Base-by-base conservation (phyloP, 2,888 invertebrate species). In the Falcaria lacertinaria region DNA sequence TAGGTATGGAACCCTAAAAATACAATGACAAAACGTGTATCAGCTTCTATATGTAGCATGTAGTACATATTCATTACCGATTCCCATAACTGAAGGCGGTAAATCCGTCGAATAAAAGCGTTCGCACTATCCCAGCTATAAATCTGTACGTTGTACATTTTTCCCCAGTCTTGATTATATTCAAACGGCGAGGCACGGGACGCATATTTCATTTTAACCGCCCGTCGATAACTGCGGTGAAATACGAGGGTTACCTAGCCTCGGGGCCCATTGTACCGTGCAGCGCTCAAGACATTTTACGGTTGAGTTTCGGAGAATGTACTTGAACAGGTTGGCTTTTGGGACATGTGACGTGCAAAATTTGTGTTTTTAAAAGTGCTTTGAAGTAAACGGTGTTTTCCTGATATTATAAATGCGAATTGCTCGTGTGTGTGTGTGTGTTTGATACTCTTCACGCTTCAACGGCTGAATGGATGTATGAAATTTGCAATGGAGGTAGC, bases 131-230 rank as follows among this genome's bases (percentile, higher is more conserved):
- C 39, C 39, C 22, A n/a, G 53, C 52, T 57, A 56, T 61, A 64
- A 58, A 62, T 61, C 57, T 53, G 36, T 37, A 25, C 45, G 46
- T 44, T 43, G 43, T 43, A 51, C 37, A 65, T 63, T 64, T 65
- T 67, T 64, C 60, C 54, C 54, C 35, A 44, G 28, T 25, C 50
- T 53, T 58, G 57, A 60, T 62, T 63, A 66, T 37, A 75, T 76
- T 74, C 74, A 74, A 68, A 73, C 66, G 69, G 60, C 61, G 70
- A 65, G 66, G 64, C 22, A 64, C 51, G 54, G 52, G 65, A 60
- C 67, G 69, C 71, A 79, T 79, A 80, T 80, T 78, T 81, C 80
- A 80, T 78, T 71, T 74, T 66, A 64, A 68, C 72, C 67, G 70
- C 57, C 61, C 74, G 76, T 76, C 80, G 81, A 81, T 81, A 78